These are phyloP conservation scores for Perca flavescens DNA, from an alignment of 2,113 vertebrate species.

Conservation along the genomic window DNA sequence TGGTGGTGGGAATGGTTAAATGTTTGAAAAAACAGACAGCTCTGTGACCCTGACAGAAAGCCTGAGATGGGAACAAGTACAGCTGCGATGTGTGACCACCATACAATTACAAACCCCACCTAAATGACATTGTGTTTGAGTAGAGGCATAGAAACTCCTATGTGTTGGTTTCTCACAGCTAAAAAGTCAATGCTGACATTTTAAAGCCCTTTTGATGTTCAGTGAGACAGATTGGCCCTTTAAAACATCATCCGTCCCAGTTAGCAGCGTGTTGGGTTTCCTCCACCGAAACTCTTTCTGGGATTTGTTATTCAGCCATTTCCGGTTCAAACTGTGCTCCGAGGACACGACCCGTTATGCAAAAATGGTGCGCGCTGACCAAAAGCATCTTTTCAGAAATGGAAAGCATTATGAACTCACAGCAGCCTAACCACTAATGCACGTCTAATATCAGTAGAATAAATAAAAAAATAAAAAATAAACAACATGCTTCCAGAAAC, in stretches of 20 bases:
- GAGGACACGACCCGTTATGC: slow-evolving; percentile 22
- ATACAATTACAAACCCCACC: slow-evolving; percentile 41
- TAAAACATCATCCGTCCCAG: slow-evolving; percentile 24
- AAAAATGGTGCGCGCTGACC: slow-evolving; percentile 10
- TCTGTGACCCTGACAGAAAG: slow-evolving; percentile 21
- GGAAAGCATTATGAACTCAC: not conserved
- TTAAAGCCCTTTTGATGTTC: slow-evolving; percentile 12
- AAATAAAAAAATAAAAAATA: too few relatives aligned
- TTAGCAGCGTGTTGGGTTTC: slow-evolving; percentile 7
- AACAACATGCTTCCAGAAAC: not conserved
- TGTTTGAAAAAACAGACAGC: slow-evolving; percentile 20
- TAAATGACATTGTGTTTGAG: not conserved
- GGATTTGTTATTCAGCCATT: slow-evolving; percentile 7
- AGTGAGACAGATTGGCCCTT: not conserved
- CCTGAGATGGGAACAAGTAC: slow-evolving; percentile 6
- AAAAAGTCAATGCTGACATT: not conserved
- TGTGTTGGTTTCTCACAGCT: not conserved
- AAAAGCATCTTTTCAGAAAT: slow-evolving; percentile 34
- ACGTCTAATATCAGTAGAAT: slow-evolving; percentile 14
- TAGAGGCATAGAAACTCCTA: not conserved
- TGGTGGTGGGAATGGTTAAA: not conserved
- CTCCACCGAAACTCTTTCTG: not conserved
- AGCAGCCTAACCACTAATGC: slow-evolving; percentile 33
- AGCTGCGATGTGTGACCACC: slow-evolving; percentile 37
- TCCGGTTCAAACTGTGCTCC: not conserved